Evolutionary conservation across 2,888 invertebrate genomes (phyloP).

Genomic region (Rhamphomyia laevipes): DNA sequence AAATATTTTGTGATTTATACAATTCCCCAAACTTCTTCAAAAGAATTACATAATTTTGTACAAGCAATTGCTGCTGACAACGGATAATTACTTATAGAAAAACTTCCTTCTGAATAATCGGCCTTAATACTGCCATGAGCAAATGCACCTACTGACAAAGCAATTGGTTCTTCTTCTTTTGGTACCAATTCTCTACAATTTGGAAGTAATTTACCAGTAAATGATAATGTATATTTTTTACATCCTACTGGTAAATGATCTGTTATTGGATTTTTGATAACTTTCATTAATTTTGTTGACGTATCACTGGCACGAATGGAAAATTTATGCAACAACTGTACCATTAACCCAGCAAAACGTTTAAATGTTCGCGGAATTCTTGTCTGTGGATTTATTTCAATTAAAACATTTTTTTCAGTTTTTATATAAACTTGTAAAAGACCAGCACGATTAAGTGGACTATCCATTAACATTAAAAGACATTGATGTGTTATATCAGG

Average conservation of each 20-base stretch:
- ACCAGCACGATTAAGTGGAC: conserved; percentile 91
- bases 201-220: conserved; percentile 58
- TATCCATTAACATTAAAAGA: conserved; percentile 92
- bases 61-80: conserved; percentile 94
- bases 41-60: conserved; percentile 85
- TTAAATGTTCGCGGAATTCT: conserved; percentile 95
- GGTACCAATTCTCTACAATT: conserved; percentile 71
- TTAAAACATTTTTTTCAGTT: conserved; percentile 83
- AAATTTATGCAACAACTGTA: conserved; percentile 92
- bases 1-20: conserved; percentile 37
- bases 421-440: conserved; percentile 90
- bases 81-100: conserved; percentile 93
- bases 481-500: conserved; percentile 98
- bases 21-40: conserved; percentile 87
- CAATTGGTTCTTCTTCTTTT: conserved; percentile 65
- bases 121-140: conserved; percentile 85
- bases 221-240: conserved; percentile 80
- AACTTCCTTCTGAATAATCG: conserved; percentile 82
- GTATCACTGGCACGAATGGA: conserved; percentile 84
- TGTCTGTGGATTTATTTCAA: conserved; percentile 94
- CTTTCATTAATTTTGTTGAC: conserved; percentile 80
- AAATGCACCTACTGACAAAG: conserved; percentile 90
- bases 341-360: conserved; percentile 93
- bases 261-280: conserved; percentile 92
- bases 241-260: conserved; percentile 92